Base-by-base conservation (phyloP, 2,113 vertebrate species). In the Archilochus colubris region DNA sequence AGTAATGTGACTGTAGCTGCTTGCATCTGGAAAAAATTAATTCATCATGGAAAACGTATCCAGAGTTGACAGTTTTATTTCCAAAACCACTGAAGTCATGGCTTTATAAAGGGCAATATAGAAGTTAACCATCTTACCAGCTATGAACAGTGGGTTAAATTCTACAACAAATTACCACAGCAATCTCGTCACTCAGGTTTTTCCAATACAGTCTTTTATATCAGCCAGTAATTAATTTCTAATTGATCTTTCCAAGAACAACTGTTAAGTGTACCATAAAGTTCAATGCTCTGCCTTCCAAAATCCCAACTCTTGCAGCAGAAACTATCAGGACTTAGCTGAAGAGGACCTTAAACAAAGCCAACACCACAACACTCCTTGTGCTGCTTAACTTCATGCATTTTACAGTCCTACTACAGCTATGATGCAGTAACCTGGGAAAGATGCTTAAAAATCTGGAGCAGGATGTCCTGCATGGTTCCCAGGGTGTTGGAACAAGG, bases 191-290 rank as follows among this genome's bases (percentile, higher is more conserved):
- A 27, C 46, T 70, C 44, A 78, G 72, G 44, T 72, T 88, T 88
- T 86, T 67, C 88, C 63, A 77, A 4, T 22, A 62, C 1, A 36
- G 12, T 63, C 61, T 55, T 89, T 76, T 46, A 54, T 19, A 33
- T 92, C 46, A 93, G 51, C 23, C 31, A n/a, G 30, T 74, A 88
- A 89, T 93, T 70, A 92, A 77, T 62, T 51, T n/a, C 69, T 91
- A 91, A 95, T 20, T 86, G 82, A 82, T 79, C 62, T 74, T 61
- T 61, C 82, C 57, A 83, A 64, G 81, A 88, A 40, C 22, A 73
- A 27, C 62, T 76, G 73, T 19, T 89, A 38, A 53, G n/a, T 7
- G 15, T 76, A 57, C n/a, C 40, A n/a, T n/a, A 7, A 55, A 77
- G 63, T 43, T 73, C 83, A 82, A 11, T 58, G 44, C 36, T 27